phyloP scores from a whole-genome alignment of 2,888 invertebrate genomes.

The Acanthosepion pharaonis region DNA sequence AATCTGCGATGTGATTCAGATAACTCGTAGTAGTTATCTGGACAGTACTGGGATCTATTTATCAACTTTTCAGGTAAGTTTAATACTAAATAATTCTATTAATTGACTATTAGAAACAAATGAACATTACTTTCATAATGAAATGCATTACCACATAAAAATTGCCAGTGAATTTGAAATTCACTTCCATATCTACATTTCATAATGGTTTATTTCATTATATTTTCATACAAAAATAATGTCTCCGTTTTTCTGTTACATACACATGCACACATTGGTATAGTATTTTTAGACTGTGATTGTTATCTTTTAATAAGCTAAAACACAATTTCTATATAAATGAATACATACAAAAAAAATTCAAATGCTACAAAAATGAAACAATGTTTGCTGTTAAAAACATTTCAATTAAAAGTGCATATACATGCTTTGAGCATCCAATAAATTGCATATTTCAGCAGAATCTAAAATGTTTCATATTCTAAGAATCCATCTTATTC shows the following conservation, averaged over 20 bases:
- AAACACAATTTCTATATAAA: neutral
- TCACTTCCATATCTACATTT: neutral
- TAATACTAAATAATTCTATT: neutral
- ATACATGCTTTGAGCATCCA: constrained; percentile 14
- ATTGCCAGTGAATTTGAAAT: neutral
- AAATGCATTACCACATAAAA: neutral
- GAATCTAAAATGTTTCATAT: too few species aligned
- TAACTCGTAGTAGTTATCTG: neutral
- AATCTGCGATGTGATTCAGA: neutral
- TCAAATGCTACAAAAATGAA: neutral
- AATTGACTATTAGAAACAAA: neutral
- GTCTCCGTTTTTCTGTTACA: neutral
- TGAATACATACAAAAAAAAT: constrained; percentile 1
- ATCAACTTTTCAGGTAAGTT: neutral
- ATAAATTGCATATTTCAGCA: neutral
- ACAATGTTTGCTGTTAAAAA: neutral
- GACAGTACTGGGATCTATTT: neutral
- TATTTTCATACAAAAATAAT: neutral
- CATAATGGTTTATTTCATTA: neutral
- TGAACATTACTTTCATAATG: neutral
- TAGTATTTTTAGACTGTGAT: neutral
- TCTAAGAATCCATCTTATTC: too few species aligned
- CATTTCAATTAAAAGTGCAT: neutral
- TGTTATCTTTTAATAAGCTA: neutral
- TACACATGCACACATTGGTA: neutral